Evolutionary conservation across 2,888 invertebrate genomes (phyloP), one percentile per base, ranked within the genome.

Genomic region (Portevinia maculata): DNA sequence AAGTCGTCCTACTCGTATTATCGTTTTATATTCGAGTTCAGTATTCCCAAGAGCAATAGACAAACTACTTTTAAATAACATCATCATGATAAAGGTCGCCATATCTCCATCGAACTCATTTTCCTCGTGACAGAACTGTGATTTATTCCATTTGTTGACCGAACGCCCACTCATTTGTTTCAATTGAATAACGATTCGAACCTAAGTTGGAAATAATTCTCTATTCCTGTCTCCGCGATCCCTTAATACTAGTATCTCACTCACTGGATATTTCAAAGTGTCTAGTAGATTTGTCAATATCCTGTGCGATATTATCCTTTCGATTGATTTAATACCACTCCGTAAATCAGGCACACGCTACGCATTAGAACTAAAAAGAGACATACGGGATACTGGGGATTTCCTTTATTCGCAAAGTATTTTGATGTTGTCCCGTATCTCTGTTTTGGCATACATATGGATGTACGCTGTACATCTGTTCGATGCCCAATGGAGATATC

Each of bases 211-310:
- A 59, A 69, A 70, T 75, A 75, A 76, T 81, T 53, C 57, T 37
- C 30, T 65, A 13, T 17, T 19, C 34, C 32, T 4, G 7, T 11
- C 15, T 46, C 21, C 11, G 19, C 28, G 19, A 32, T 34, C 48
- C 57, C 3, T 9, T 0, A 17, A 15, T 24, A 9, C 1, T 52
- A 57, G 34, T 74, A n/a, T 28, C 32, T 57, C 24, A 44, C 57
- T 57, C 37, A 6, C 39, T 59, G 17, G 59, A 55, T 70, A 65
- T 60, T 65, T 52, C 59, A 65, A 65, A 81, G 81, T 76, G 75
- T 76, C 75, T 76, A 81, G 81, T 71, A 65, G 81, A 76, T 81
- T 81, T 81, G 81, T 73, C 84, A 84, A 79, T 75, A 75, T 79
- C 84, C 70, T 55, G 46, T 64, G 84, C 57, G 70, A 79, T 81